phyloP scores from a whole-genome alignment of 2,888 invertebrate genomes.

The Artemia sinica region DNA sequence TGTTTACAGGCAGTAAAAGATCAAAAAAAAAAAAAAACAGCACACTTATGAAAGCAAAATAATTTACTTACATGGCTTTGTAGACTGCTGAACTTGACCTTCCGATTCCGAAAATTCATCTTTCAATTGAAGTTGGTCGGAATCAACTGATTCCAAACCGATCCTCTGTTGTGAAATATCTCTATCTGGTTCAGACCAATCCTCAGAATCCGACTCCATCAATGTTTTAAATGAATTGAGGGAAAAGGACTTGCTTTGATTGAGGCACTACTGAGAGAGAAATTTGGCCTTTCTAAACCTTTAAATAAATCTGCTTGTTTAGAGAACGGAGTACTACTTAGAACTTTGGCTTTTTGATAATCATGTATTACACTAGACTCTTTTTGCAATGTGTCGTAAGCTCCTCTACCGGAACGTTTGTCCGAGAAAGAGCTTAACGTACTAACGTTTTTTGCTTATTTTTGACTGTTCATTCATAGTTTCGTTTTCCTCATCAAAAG shows the following conservation, averaged over 20 bases:
- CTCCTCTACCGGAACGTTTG: no score
- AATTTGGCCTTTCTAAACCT: slow-evolving; percentile 1
- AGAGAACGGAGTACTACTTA: slow-evolving; percentile 20
- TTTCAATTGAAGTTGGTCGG: neutral
- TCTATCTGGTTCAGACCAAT: slow-evolving; percentile 71
- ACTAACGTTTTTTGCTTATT: no score
- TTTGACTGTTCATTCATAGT: no score
- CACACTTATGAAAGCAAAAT: no score
- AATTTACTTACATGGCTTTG: slow-evolving; percentile 1
- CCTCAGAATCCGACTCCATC: slow-evolving; percentile 50
- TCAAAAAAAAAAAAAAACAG: no score
- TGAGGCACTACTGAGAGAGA: neutral
- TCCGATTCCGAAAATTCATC: neutral
- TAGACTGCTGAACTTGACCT: neutral
- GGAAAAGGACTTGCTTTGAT: neutral
- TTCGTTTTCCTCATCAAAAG: no score
- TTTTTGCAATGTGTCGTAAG: no score
- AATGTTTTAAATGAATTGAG: neutral
- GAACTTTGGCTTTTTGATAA: neutral
- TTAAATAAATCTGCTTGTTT: neutral
- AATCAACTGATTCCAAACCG: slow-evolving; percentile 34
- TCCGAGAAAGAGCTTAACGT: no score
- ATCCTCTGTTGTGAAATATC: slow-evolving; percentile 62
- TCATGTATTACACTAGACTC: no score
- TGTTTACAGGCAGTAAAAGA: no score